Evolutionary conservation across 2,888 invertebrate species (phyloP).

Genomic region (Himalopsyche japonica): DNA sequence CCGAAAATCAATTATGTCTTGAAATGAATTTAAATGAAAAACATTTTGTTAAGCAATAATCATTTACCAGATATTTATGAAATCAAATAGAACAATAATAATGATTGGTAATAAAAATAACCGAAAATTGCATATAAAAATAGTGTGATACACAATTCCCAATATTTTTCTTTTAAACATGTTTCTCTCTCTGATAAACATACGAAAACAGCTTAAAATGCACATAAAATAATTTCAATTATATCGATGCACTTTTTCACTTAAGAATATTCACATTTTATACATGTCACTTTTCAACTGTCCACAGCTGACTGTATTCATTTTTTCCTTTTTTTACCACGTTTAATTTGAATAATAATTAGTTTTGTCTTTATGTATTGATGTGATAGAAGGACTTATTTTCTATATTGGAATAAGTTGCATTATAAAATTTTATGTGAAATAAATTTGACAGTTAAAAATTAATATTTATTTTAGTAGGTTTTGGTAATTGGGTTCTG

Average conservation of each 20-base stretch:
- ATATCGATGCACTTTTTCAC: not conserved
- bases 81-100: too few relatives aligned
- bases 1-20: too few relatives aligned
- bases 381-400: not conserved
- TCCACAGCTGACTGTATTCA: not conserved
- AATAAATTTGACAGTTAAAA: not conserved
- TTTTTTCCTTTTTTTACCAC: not conserved
- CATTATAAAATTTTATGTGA: not conserved
- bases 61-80: too few relatives aligned
- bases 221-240: not conserved
- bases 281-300: not conserved
- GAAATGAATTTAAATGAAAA: too few relatives aligned
- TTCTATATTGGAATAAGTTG: not conserved
- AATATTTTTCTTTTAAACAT: too few relatives aligned
- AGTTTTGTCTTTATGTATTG: not conserved
- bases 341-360: not conserved
- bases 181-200: too few relatives aligned
- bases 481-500: not conserved
- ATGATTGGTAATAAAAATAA: too few relatives aligned
- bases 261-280: not conserved
- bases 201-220: too few relatives aligned
- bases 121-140: too few relatives aligned
- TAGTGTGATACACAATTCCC: too few relatives aligned
- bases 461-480: not conserved
- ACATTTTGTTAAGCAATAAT: too few relatives aligned